A percentile compares a stretch with the other conserved stretches of the same genome.
Conservation (phyloP, 2,797 vertebrate species). For the Melanotaenia trifasciata region DNA sequence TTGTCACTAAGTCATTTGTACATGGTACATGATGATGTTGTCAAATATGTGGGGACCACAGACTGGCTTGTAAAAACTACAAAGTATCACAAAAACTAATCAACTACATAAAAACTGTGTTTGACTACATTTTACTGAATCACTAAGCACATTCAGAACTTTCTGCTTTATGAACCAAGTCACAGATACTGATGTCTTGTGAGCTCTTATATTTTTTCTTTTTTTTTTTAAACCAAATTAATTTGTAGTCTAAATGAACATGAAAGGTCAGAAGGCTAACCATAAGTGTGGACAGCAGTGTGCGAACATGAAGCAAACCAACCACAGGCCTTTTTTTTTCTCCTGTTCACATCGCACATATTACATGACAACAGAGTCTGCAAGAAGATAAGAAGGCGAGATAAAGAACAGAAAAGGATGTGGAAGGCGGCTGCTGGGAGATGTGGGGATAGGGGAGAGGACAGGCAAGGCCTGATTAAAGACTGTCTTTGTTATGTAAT, state of each 20-base stretch:
- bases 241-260: slow-evolving; percentile 17
- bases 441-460: slow-evolving; percentile 31
- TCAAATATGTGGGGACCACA: background rate
- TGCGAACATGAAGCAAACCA: slow-evolving; percentile 9
- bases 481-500: slow-evolving; percentile 81
- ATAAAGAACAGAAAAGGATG: slow-evolving; percentile 32
- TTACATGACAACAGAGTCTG: slow-evolving; percentile 29
- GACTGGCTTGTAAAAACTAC: background rate
- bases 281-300: background rate
- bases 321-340: background rate
- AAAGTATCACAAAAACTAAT: background rate
- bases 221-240: background rate
- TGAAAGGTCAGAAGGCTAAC: slow-evolving; percentile 36
- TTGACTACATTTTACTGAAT: slow-evolving; percentile 1
- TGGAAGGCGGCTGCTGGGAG: slow-evolving; percentile 36
- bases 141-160: background rate
- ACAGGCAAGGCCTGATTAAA: slow-evolving; percentile 76
- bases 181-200: slow-evolving; percentile 21
- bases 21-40: background rate
- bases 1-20: slow-evolving; percentile 1
- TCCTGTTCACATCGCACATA: slow-evolving; percentile 21
- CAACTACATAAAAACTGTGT: background rate
- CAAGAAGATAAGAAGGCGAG: slow-evolving; percentile 19
- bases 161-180: background rate
- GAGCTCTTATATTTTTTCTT: background rate